Percentiles rank a stretch among this genome's conserved stretches.
These are phyloP conservation scores for Formica exsecta DNA, from an alignment of 1,140 invertebrate genomes.

Conservation along the genomic window DNA sequence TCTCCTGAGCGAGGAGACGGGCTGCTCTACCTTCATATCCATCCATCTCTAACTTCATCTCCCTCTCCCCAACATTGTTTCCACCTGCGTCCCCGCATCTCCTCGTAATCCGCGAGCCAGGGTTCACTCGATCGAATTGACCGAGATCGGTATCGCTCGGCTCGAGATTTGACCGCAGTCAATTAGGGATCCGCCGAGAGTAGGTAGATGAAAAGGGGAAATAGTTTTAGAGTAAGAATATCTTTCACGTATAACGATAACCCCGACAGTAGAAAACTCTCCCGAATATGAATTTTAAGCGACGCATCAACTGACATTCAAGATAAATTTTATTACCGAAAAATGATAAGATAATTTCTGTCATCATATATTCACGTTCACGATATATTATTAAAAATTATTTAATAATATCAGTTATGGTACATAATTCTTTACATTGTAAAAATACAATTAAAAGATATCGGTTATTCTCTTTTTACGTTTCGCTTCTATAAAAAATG, in stretches of 20 bases:
- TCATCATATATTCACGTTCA: background rate
- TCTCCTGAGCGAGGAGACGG: slow-evolving; percentile 51
- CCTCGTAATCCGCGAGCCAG: slow-evolving; percentile 35
- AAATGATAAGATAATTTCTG: background rate
- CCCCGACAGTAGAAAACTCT: background rate
- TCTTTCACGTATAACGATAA: slow-evolving; percentile 23
- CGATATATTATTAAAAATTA: background rate
- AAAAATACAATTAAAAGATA: background rate
- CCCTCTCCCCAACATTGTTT: slow-evolving; percentile 27
- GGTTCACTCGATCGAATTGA: slow-evolving; percentile 63
- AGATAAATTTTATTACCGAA: background rate
- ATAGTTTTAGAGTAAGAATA: slow-evolving; percentile 53
- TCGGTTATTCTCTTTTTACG: background rate
- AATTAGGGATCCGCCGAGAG: slow-evolving; percentile 65
- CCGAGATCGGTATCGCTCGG: slow-evolving; percentile 67
- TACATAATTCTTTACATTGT: background rate
- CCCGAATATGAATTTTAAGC: background rate
- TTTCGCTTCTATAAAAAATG: background rate
- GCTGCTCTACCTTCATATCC: slow-evolving; percentile 45
- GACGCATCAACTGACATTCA: background rate
- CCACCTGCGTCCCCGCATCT: slow-evolving; percentile 43
- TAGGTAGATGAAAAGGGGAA: slow-evolving; percentile 67
- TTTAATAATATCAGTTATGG: background rate
- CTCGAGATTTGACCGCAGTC: slow-evolving; percentile 64
- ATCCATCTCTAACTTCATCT: slow-evolving; percentile 49